These are phyloP conservation scores for Phoenoteleia sp. DNA, from an alignment of 2,888 invertebrate species.

Conservation along the genomic window DNA sequence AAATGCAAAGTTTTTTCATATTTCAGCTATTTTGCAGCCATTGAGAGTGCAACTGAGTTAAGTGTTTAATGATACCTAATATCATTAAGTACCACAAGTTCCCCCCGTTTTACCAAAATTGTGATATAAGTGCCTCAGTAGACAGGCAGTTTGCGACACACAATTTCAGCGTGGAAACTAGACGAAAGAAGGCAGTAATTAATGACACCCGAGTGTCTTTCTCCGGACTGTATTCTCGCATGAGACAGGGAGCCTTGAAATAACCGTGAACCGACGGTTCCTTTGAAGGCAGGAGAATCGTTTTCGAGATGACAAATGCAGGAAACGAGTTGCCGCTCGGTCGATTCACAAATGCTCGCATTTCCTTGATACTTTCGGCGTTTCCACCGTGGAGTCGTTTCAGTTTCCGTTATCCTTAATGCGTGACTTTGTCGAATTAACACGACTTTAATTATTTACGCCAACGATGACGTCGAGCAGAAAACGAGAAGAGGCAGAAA, in stretches of 20 bases:
- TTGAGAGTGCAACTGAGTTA: too few relatives aligned
- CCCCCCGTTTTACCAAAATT: neutral
- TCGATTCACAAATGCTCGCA: conserved; percentile 53
- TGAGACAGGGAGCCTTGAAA: conserved; percentile 55
- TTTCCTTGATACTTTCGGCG: conserved; percentile 53
- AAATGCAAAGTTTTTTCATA: too few relatives aligned
- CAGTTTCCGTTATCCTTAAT: conserved; percentile 47
- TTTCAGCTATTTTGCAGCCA: too few relatives aligned
- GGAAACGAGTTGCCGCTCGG: conserved; percentile 66
- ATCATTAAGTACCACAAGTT: neutral
- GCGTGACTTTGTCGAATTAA: conserved; percentile 51
- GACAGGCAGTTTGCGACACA: conserved; percentile 13
- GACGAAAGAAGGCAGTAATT: conserved; percentile 62
- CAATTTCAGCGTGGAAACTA: conserved; percentile 40
- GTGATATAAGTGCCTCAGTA: conserved; percentile 23
- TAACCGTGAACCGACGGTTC: conserved; percentile 64
- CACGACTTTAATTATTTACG: conserved; percentile 47
- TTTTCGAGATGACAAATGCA: conserved; percentile 67
- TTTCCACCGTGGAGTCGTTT: conserved; percentile 30
- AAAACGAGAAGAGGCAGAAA: conserved; percentile 7
- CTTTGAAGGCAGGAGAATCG: conserved; percentile 67
- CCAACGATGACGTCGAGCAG: conserved; percentile 28
- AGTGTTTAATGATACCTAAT: too few relatives aligned
- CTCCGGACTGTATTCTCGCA: conserved; percentile 28
- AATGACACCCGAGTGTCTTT: conserved; percentile 63